Evolutionary conservation across 2,113 vertebrate species (phyloP).

Genomic region (Ammospiza caudacuta): DNA sequence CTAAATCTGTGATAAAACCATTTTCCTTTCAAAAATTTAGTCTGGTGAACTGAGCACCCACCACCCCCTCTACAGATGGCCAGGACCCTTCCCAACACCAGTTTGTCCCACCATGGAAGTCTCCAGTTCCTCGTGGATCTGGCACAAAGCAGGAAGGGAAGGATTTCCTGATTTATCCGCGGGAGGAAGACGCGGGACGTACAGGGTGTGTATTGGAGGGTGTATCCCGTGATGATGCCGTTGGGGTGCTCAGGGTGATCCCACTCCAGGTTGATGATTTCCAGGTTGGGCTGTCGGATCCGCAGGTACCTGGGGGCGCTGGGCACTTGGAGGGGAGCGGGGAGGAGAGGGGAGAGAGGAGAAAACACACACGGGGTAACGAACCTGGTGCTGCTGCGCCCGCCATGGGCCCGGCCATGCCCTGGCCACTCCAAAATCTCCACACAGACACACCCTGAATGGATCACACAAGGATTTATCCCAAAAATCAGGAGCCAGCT

Average conservation of each 20-base stretch:
- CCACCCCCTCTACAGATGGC: not conserved
- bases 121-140: not conserved
- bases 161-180: not conserved
- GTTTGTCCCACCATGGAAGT: not conserved
- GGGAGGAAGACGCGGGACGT: slow-evolving; percentile 12
- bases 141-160: not conserved
- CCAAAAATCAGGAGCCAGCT: not conserved
- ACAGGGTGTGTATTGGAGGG: slow-evolving; percentile 88
- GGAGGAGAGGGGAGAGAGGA: slow-evolving; percentile 28
- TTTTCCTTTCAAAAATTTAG: rapidly evolving
- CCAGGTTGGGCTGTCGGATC: slow-evolving; percentile 83
- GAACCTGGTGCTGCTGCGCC: not conserved
- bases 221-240: slow-evolving; percentile 90
- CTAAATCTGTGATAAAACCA: not conserved
- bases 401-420: not conserved
- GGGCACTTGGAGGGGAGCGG: slow-evolving; percentile 80
- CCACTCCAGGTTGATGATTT: slow-evolving; percentile 88
- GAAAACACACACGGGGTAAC: slow-evolving; percentile 6
- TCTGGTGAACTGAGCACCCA: not conserved
- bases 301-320: slow-evolving; percentile 87
- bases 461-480: not conserved
- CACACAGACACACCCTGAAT: rapidly evolving
- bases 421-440: rapidly evolving
- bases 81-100: not conserved
- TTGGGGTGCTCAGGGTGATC: slow-evolving; percentile 92